Evolutionary conservation across 35 echinoderm and acorn worm genomes (phyloP), one percentile per base, ranked within the genome.

Genomic region (Nesometra sesokonis): DNA sequence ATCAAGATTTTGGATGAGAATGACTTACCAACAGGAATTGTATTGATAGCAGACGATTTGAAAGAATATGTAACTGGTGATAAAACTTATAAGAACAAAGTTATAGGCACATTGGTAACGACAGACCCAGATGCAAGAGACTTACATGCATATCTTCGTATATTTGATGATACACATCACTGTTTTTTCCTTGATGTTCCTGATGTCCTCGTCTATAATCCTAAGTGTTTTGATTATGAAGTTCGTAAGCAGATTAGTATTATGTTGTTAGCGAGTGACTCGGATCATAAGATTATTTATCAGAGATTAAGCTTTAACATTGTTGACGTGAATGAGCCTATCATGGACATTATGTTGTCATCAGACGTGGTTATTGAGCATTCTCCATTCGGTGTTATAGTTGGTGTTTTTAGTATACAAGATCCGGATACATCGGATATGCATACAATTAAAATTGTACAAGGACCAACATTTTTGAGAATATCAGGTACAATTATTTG

Each of bases 1-100:
- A 85, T 90, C 36, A 37, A n/a, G 4, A n/a, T 90, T 5, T 78
- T 79, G 23, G 83, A 90, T 90, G 82, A 78, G 30, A 90, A 90
- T 36, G 89, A 90, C 29, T n/a, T 82, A 29, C 89, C 89, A 5
- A 90, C 89, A 0, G 76, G 77, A 37, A 80, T 90, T 30, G 13
- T 29, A 33, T 79, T 90, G n/a, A 29, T 34, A 19, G 11, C 77
- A 11, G 37, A 31, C 30, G 67, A 67, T 39, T 34, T 90, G 0
- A 29, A 83, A 32, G 89, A 90, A 33, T 67, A 67, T 30, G 32
- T 27, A 35, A 36, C 27, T 32, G 36, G 76, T 77, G 87, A 33
- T 89, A 34, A 77, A 15, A 90, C 82, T 19, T 23, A 36, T 31
- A 2, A 17, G 21, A 82, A 82, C n/a, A 90, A 57, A 23, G 76